These are phyloP conservation scores for Protaetia brevitarsis DNA, from an alignment of 1,140 invertebrate species.

Conservation along the genomic window DNA sequence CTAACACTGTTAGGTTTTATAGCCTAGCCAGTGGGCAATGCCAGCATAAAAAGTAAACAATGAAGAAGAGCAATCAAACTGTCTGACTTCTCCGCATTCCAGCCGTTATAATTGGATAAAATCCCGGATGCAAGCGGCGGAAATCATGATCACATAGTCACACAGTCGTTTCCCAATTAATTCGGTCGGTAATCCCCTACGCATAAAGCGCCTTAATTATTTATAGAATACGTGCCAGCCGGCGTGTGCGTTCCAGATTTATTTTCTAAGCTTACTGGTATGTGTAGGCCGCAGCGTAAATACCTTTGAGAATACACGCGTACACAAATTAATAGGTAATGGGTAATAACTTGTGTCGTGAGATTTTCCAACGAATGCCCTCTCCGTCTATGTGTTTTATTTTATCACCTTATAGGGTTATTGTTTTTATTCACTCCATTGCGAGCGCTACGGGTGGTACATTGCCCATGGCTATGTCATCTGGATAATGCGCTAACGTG, in stretches of 20 bases:
- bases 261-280: too few relatives aligned
- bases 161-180: background rate
- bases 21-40: too few relatives aligned
- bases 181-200: constrained; percentile 2
- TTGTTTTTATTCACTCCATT: too few relatives aligned
- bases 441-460: too few relatives aligned
- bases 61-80: too few relatives aligned
- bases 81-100: background rate
- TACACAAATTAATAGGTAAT: background rate
- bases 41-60: too few relatives aligned
- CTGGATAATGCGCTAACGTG: too few relatives aligned
- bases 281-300: background rate
- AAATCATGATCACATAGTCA: background rate
- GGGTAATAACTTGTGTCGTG: background rate
- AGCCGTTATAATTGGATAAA: background rate
- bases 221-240: background rate
- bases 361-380: background rate
- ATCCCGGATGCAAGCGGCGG: background rate
- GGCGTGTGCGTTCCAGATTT: background rate
- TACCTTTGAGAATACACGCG: background rate
- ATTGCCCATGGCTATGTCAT: too few relatives aligned
- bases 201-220: background rate
- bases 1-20: too few relatives aligned
- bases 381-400: too few relatives aligned
- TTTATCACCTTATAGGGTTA: too few relatives aligned